Conservation (phyloP, 2,888 invertebrate genomes). For the Mystacides longicornis region DNA sequence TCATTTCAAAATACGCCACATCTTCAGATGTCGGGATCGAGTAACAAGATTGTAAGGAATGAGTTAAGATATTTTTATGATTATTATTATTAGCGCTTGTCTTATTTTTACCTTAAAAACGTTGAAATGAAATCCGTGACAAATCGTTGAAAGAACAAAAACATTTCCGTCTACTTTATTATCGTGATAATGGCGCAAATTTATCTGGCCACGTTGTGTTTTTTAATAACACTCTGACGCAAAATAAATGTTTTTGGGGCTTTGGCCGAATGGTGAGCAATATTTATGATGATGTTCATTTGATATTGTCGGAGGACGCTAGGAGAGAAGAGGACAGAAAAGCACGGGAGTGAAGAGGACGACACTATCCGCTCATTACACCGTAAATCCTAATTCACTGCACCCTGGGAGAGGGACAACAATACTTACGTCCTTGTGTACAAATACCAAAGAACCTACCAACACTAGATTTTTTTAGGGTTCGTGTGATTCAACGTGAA, state of each 20-base stretch:
- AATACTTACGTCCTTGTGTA: too few species aligned
- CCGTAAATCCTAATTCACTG: conserved; percentile 1
- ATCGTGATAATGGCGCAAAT: conserved; percentile 1
- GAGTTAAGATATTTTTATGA: too few species aligned
- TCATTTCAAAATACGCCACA: too few species aligned
- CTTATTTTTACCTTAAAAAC: not conserved
- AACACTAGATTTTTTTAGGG: too few species aligned
- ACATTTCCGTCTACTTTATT: conserved; percentile 1
- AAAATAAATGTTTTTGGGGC: conserved; percentile 2
- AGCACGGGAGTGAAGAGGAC: not conserved
- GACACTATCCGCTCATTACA: not conserved
- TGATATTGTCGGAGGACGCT: not conserved
- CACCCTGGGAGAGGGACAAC: too few species aligned
- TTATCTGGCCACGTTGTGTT: not conserved
- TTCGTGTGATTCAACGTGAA: too few species aligned
- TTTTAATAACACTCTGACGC: conserved; percentile 1
- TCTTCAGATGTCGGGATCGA: too few species aligned
- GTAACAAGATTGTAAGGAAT: too few species aligned
- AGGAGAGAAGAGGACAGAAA: not conserved
- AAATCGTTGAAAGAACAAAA: conserved; percentile 1
- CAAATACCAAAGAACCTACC: too few species aligned
- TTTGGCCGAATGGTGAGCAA: conserved; percentile 1
- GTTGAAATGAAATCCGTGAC: conserved; percentile 2
- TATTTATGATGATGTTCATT: conserved; percentile 2
- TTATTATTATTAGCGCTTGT: too few species aligned